These are phyloP conservation scores for Saccopteryx leptura DNA, from an alignment of 2,113 vertebrate species.

Conservation along the genomic window DNA sequence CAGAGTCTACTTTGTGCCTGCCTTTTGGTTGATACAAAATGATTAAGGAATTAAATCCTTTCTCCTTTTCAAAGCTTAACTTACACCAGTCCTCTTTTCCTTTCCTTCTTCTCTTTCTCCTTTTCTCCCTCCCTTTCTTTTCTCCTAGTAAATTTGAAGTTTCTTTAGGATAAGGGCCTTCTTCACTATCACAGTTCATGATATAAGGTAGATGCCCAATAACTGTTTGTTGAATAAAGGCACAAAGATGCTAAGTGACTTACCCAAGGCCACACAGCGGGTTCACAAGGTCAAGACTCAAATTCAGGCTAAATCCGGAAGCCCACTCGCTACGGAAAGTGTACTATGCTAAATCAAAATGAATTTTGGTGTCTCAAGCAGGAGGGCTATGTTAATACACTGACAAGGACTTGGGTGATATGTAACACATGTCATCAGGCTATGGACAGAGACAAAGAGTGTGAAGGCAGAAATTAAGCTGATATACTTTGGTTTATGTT, in stretches of 20 bases:
- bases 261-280: not conserved
- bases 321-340: not conserved
- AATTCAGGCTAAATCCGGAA: not conserved
- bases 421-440: not conserved
- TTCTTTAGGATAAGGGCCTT: not conserved
- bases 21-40: not conserved
- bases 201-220: not conserved
- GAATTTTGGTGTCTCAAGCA: not conserved
- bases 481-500: constrained; percentile 80
- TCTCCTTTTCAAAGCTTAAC: not conserved
- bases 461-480: constrained; percentile 50
- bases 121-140: not conserved
- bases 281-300: constrained; percentile 14
- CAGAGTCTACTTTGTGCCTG: not conserved
- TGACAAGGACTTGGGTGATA: not conserved
- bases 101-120: not conserved
- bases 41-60: constrained; percentile 10
- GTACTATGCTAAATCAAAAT: not conserved
- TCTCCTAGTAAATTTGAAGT: not conserved
- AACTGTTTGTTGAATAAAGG: not conserved
- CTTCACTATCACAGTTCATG: not conserved
- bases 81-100: not conserved
- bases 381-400: not conserved
- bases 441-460: not conserved
- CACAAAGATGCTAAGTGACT: constrained; percentile 22